Evolutionary conservation across 2,113 vertebrate species (phyloP).

Genomic region (Pomatostomus ruficeps): DNA sequence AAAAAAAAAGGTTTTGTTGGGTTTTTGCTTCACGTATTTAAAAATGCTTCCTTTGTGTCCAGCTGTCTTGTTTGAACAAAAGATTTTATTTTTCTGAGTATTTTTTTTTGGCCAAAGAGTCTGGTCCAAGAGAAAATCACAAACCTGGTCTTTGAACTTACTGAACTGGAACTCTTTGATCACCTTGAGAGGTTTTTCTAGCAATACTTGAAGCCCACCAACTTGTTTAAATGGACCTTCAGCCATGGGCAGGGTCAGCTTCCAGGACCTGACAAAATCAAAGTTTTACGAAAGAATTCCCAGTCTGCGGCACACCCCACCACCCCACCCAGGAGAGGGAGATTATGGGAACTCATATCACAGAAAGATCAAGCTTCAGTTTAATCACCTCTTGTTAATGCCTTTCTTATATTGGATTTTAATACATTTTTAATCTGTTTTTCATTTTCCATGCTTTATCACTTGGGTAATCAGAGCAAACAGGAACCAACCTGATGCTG

Average conservation of each 20-base stretch:
- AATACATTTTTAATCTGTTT: constrained; percentile 61
- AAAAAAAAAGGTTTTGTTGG: rapidly evolving
- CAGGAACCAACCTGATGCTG: constrained; percentile 51
- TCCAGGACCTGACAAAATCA: constrained; percentile 38
- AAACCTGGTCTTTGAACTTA: neutral
- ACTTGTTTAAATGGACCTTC: neutral
- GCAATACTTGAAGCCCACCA: neutral
- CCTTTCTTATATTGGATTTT: constrained; percentile 58
- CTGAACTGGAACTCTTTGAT: neutral
- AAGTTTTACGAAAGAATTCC: constrained; percentile 28
- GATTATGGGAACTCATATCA: constrained; percentile 40
- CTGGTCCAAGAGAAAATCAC: neutral
- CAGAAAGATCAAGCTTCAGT: constrained; percentile 32
- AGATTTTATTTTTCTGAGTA: neutral
- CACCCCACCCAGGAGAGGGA: constrained; percentile 28
- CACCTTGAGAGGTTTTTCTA: neutral
- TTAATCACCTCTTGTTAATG: constrained; percentile 47
- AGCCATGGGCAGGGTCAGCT: neutral
- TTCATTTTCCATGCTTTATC: constrained; percentile 51
- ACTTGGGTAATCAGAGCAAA: neutral
- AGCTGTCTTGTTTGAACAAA: neutral
- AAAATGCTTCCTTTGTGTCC: neutral
- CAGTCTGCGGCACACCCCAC: neutral
- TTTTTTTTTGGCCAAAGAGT: neutral
- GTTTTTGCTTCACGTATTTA: neutral